Base-by-base conservation (phyloP, 2,888 invertebrate genomes). In the Eustalomyia histrio region DNA sequence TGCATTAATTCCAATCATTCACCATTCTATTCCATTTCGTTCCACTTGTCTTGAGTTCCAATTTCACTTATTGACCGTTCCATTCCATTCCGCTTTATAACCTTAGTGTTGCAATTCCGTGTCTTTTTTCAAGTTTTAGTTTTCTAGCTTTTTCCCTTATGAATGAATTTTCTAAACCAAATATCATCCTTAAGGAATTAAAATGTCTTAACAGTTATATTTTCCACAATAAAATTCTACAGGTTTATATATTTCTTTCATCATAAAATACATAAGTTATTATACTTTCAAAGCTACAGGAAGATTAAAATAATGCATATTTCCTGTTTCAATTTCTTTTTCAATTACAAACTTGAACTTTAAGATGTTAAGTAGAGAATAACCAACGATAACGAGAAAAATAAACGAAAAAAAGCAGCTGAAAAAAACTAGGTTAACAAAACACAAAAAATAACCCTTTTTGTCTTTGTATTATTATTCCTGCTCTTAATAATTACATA, bases 281-380 rank as follows among this genome's bases (percentile, higher is more conserved):
- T 17, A 33, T 24, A 64, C 24, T 64, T 63, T 24, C 1, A 1
- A 39, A 50, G 24, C 52, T 1, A 53, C 29, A 65, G 39, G 21
- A 68, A 67, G 53, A 74, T 74, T 74, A 65, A 74, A 58, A 58
- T 43, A 61, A 75, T 68, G 47, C 47, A 18, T 43, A 67, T 53
- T 60, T 75, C 61, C 18, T 55, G 39, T 60, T 65, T 7, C 39
- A 53, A 52, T 68, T 65, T 67, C 50, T 63, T 61, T 61, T 60
- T 60, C 55, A 76, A 64, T 69, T 74, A 69, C 68, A 81, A 73
- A 73, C 74, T 78, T 78, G 69, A 78, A 81, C 74, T 78, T 64
- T 61, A 50, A 10, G 43, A 64, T 65, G 29, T 9, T 33, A 64
- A 78, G 65, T 33, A 18, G 24, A 43, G 17, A 61, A 64, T n/a